Conservation (phyloP, 2,113 vertebrate genomes). For the Pelvicachromis taeniatus region DNA sequence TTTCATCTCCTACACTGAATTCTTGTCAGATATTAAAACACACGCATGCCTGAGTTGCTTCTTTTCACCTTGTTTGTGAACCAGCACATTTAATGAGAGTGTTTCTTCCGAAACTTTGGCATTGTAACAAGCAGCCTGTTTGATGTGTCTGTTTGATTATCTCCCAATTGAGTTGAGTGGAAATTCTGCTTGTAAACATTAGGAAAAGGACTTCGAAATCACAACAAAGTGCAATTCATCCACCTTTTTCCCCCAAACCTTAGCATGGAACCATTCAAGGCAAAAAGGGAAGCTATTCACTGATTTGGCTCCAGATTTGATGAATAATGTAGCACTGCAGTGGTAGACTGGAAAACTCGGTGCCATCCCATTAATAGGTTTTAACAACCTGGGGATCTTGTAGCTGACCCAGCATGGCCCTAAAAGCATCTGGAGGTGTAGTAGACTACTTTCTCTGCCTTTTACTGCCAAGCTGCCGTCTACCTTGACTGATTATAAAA, state of each 20-base stretch:
- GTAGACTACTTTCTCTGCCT: slow-evolving; percentile 26
- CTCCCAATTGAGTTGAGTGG: slow-evolving; percentile 47
- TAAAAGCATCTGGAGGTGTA: slow-evolving; percentile 36
- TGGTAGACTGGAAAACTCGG: slow-evolving; percentile 42
- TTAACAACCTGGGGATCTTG: slow-evolving; percentile 66
- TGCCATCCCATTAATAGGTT: slow-evolving; percentile 63
- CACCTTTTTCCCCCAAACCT: slow-evolving; percentile 23
- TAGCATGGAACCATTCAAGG: slow-evolving; percentile 16
- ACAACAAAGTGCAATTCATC: slow-evolving; percentile 42
- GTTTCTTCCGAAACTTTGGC: slow-evolving; percentile 47
- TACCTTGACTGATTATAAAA: slow-evolving; percentile 26
- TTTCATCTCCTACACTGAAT: slow-evolving; percentile 44
- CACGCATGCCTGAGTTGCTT: slow-evolving; percentile 26
- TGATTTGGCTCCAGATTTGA: slow-evolving; percentile 46
- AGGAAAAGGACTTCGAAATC: slow-evolving; percentile 47
- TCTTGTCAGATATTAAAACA: slow-evolving; percentile 50
- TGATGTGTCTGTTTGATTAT: slow-evolving; percentile 68
- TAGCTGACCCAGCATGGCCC: slow-evolving; percentile 58
- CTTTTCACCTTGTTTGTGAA: slow-evolving; percentile 59
- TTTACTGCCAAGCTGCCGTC: slow-evolving; percentile 18
- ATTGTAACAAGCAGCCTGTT: slow-evolving; percentile 61
- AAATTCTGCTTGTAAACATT: slow-evolving; percentile 52
- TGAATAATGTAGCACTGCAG: slow-evolving; percentile 68
- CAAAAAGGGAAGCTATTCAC: slow-evolving; percentile 29
- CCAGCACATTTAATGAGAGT: slow-evolving; percentile 63